Evolutionary conservation across 2,113 vertebrate genomes (phyloP).

Genomic region (Colius striatus): DNA sequence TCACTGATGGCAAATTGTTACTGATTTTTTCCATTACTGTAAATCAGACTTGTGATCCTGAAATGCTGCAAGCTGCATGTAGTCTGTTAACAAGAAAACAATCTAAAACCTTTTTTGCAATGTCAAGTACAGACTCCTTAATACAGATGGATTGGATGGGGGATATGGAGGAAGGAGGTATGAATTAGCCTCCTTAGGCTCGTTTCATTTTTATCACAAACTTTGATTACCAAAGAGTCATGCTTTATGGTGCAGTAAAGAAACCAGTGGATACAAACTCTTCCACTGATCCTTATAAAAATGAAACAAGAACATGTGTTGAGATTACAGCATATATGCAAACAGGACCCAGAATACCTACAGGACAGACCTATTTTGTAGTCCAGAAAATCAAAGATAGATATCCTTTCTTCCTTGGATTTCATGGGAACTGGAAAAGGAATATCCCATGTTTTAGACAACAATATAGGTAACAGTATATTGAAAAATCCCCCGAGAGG

Average conservation of each 20-base stretch:
- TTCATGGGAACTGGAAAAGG: neutral
- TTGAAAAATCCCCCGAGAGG: neutral
- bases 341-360: neutral
- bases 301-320: constrained; percentile 60
- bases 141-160: neutral
- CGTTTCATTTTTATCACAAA: neutral
- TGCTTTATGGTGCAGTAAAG: constrained; percentile 44
- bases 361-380: neutral
- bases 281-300: constrained; percentile 57
- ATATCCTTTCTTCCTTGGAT: neutral
- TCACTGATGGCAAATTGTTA: neutral
- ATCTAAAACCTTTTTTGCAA: neutral
- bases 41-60: neutral
- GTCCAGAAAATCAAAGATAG: neutral
- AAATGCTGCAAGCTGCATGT: neutral
- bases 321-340: constrained; percentile 28
- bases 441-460: neutral
- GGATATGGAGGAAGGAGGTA: neutral
- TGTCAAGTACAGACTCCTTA: neutral
- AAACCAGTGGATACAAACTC: constrained; percentile 2
- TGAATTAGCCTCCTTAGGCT: constrained; percentile 11
- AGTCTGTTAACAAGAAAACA: neutral
- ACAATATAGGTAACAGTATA: neutral
- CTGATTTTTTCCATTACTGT: neutral
- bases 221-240: constrained; percentile 33